phyloP scores from a whole-genome alignment of 2,797 vertebrate species.

The Halcyon leucocephala region DNA sequence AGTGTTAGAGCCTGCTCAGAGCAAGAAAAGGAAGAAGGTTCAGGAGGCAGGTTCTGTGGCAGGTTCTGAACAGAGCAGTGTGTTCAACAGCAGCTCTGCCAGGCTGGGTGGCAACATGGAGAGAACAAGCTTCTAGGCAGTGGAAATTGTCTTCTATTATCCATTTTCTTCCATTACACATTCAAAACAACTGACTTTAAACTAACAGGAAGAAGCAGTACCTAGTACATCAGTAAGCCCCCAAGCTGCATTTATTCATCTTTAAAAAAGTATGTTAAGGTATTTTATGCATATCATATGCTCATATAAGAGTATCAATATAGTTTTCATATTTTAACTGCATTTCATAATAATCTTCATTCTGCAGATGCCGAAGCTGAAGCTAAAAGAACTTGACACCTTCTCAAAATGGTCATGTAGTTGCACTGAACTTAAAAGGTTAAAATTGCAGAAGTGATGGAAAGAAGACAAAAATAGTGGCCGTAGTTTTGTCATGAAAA shows the following conservation, averaged over 20 bases:
- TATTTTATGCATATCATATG: neutral
- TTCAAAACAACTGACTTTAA: neutral
- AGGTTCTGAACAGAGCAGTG: neutral
- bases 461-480: neutral
- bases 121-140: fast-evolving
- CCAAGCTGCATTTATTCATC: neutral
- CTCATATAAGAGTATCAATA: neutral
- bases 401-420: neutral
- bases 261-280: neutral
- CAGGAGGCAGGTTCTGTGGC: neutral
- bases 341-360: neutral
- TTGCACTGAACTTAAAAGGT: neutral
- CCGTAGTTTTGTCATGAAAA: neutral
- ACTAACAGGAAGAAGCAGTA: neutral
- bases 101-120: fast-evolving
- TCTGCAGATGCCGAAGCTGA: neutral
- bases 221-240: neutral
- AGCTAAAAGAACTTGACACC: neutral
- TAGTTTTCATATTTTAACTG: neutral
- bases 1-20: neutral
- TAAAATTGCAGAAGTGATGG: neutral
- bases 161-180: neutral
- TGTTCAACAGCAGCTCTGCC: neutral
- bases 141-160: neutral
- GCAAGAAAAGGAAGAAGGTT: neutral